Evolutionary conservation across 2,113 vertebrate species (phyloP), one percentile per base, ranked within the genome.

Genomic region (Pygoscelis antarcticus): DNA sequence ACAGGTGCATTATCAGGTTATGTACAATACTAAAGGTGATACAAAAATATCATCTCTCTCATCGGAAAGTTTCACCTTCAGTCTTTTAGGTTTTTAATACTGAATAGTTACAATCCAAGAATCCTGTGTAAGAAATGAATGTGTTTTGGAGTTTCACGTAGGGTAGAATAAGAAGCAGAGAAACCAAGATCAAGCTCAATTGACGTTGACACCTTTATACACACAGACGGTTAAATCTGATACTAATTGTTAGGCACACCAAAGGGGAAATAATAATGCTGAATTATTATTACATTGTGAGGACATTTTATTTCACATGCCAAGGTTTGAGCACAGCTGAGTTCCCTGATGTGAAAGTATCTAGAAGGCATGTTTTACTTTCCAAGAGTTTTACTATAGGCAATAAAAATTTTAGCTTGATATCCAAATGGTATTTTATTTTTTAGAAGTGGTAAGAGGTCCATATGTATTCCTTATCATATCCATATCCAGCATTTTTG

Each of bases 361-460:
- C 84, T 91, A 74, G 87, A 95, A 97, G 80, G 60, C 77, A 83
- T 72, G 32, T 87, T 97, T 96, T 85, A 54, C 29, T 92, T 94
- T 46, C 57, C 58, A 69, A 72, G 69, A 76, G 12, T 72, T 94
- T 96, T 87, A 95, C 38, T 83, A 47, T 1, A 81, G 21, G 57
- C 44, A 93, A 93, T 69, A 88, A 88, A 90, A 78, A 34, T 2
- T 75, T 57, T 60, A 81, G 17, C 47, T 79, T 83, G 47, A 54
- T 75, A 83, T 38, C 83, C 22, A 95, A 79, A 81, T 26, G 25
- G 30, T 29, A 49, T 80, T 80, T 83, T 86, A 42, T 60, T 93
- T 80, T 71, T 75, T 51, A 76, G 38, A 81, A 75, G 40, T 34
- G 34, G 3, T 25, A 71, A 71, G 23, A 70, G 26, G n/a, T 75